Evolutionary conservation across 2,113 vertebrate species (phyloP).

Genomic region (Tichodroma muraria): DNA sequence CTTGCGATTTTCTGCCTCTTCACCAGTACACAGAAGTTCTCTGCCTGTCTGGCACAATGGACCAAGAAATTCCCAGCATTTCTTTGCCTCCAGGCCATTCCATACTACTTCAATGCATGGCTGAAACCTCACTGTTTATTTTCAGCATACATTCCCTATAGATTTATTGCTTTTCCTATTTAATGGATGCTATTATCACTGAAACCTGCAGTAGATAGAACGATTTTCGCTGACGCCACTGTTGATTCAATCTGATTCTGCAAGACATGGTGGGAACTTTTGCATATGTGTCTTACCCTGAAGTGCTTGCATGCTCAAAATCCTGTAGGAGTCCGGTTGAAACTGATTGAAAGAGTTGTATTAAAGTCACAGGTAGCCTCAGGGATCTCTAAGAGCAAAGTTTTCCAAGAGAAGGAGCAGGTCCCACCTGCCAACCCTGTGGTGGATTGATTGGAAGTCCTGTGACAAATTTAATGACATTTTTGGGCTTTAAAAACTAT

Average conservation of each 20-base stretch:
- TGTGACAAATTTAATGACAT: neutral
- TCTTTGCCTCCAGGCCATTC: neutral
- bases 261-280: neutral
- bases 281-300: neutral
- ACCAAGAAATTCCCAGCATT: neutral
- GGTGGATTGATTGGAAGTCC: neutral
- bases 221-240: neutral
- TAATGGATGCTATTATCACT: neutral
- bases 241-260: neutral
- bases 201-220: neutral
- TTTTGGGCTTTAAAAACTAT: neutral
- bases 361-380: neutral
- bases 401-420: neutral
- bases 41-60: neutral
- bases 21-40: neutral
- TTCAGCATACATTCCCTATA: neutral
- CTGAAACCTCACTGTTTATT: slow-evolving; percentile 15
- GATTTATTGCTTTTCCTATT: neutral
- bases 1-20: neutral
- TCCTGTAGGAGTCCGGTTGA: neutral
- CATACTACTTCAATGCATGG: neutral
- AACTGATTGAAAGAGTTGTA: neutral
- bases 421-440: neutral
- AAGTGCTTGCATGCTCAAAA: neutral
- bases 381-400: neutral